Evolutionary conservation across 2,888 invertebrate species (phyloP).

Genomic region (Lottia gigantea): DNA sequence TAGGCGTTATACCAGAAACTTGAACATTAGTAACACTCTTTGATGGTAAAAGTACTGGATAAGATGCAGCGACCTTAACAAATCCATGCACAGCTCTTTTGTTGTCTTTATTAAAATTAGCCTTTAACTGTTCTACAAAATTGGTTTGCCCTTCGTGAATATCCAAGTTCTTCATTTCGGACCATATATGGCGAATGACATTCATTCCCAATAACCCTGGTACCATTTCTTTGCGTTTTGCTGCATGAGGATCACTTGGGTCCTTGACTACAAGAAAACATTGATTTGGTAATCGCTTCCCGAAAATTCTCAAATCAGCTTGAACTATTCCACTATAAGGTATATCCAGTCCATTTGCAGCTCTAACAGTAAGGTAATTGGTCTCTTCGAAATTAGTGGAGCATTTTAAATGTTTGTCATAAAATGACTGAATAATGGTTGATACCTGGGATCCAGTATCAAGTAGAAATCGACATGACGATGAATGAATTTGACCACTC

Average conservation of each 20-base stretch:
- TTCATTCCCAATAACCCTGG: constrained; percentile 3
- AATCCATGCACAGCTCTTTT: neutral
- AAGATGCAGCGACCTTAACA: neutral
- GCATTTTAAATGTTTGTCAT: neutral
- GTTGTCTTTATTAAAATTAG: too few relatives aligned
- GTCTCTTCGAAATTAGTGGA: neutral
- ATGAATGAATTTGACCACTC: neutral
- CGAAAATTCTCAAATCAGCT: neutral
- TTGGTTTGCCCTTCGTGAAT: too few relatives aligned
- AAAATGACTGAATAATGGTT: neutral
- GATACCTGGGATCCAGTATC: neutral
- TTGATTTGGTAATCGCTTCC: neutral
- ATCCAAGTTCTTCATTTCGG: neutral
- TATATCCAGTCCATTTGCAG: constrained; percentile 7
- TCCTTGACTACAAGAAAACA: neutral
- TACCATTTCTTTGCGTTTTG: neutral
- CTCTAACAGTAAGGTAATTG: neutral
- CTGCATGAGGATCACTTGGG: neutral
- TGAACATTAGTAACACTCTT: constrained; percentile 5
- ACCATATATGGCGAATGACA: neutral
- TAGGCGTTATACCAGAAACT: neutral
- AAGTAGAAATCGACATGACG: neutral
- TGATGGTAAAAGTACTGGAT: constrained; percentile 4
- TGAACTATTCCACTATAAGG: neutral
- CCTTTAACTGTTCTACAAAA: too few relatives aligned